Percentiles rank a stretch among this genome's conserved stretches.
Conservation (phyloP, 2,888 invertebrate genomes). For the Euzophera pinguis region DNA sequence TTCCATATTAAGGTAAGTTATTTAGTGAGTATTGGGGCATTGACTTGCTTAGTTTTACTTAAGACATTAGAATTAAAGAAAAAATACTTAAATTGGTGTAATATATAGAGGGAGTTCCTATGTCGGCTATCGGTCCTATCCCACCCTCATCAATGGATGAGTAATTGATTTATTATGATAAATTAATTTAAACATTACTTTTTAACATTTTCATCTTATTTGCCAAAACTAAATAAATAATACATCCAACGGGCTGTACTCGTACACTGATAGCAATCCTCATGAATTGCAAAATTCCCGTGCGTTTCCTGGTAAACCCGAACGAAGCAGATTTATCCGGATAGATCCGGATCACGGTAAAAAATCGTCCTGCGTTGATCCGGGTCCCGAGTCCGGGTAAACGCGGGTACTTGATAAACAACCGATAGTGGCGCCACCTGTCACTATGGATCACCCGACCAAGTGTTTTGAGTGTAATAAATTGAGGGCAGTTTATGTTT, state of each 20-base stretch:
- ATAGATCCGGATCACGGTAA: constrained; percentile 21
- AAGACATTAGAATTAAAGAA: too few species aligned
- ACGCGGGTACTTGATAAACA: constrained; percentile 16
- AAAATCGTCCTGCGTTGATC: constrained; percentile 23
- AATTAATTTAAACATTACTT: too few species aligned
- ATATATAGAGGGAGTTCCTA: too few species aligned
- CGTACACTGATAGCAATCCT: background rate
- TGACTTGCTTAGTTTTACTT: too few species aligned
- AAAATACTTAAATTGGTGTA: too few species aligned
- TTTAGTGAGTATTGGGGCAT: too few species aligned
- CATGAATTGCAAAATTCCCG: constrained; percentile 13
- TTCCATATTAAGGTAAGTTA: constrained; percentile 40
- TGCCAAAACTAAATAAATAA: background rate
- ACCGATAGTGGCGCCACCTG: constrained; percentile 7
- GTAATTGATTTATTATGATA: too few species aligned
- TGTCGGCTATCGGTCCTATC: too few species aligned
- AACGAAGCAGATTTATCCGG: constrained; percentile 25
- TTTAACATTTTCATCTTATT: too few species aligned
- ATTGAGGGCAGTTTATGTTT: too few species aligned
- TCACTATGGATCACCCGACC: background rate
- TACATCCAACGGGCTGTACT: background rate
- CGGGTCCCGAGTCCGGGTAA: constrained; percentile 16
- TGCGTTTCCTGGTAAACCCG: constrained; percentile 11
- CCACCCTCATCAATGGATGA: too few species aligned
- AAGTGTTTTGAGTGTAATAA: too few species aligned